These are phyloP conservation scores for Artemisiospiza belli DNA, from an alignment of 2,113 vertebrate species.

Conservation along the genomic window DNA sequence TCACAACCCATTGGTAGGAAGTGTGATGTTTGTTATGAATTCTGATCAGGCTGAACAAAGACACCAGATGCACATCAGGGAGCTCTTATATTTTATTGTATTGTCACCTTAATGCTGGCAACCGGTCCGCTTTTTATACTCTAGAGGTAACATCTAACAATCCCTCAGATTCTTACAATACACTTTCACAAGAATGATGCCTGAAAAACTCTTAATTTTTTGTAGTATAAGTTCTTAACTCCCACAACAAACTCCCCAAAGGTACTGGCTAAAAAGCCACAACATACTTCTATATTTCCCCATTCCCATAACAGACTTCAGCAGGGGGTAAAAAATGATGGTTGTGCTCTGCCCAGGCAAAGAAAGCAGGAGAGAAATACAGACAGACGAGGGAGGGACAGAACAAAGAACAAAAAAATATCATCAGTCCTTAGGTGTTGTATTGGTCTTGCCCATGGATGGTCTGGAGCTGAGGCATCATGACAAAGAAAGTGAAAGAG, in stretches of 20 bases:
- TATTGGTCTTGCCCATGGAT: neutral
- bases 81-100: neutral
- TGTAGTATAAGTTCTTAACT: neutral
- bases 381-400: neutral
- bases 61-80: rapidly evolving
- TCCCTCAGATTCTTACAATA: neutral
- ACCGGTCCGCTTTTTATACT: neutral
- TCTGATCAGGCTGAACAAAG: neutral
- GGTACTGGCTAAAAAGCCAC: neutral
- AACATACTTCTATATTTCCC: neutral
- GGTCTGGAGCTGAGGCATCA: rapidly evolving
- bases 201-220: neutral
- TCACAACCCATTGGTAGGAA: neutral
- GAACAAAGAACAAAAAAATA: neutral
- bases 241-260: neutral
- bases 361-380: neutral
- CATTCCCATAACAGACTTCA: neutral
- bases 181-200: neutral
- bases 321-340: neutral
- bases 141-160: neutral
- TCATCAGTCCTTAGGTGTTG: neutral
- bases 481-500: neutral
- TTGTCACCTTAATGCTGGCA: neutral
- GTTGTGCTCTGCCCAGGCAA: neutral
- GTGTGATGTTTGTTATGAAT: neutral